Evolutionary conservation across 2,888 invertebrate species (phyloP), one percentile per base, ranked within the genome.

Genomic region (Podotricha telesiphe): DNA sequence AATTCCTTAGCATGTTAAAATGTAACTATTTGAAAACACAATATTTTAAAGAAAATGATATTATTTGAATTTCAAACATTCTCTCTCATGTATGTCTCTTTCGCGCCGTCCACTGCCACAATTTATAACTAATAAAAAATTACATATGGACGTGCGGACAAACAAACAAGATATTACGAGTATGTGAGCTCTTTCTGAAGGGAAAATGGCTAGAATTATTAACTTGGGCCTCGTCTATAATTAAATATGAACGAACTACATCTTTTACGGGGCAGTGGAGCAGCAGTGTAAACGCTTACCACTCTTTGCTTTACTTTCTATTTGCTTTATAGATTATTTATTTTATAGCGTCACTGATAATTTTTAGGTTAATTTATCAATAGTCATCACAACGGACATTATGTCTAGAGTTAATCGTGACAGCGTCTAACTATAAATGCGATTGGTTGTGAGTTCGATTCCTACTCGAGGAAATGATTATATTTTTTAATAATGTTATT

Each of bases 251-350:
- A 17, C 34, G 55, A 55, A 17, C 17, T 6, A 55, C 55, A 55
- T 55, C 55, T 34, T 55, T 34, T 55, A 37, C 34, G 34, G 55
- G 34, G 53, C 53, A 53, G 34, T 53, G 34, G 53, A 53, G 17
- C 53, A 53, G 55, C 55, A 34, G 17, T 55, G 53, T 28, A 53
- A 53, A 34, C 28, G 53, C 34, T 53, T 55, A 55, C 55, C 17
- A 55, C 34, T 55, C 8, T 55, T 17, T 55, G 55, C 34, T 55
- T 34, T 34, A 55, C 55, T 55, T 55, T 55, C 55, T 17, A 55
- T 37, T 55, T 17, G 34, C 11, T 55, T 11, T 34, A 55, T 55
- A 55, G 10, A 55, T 55, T 1, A 19, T 37, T 55, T 37, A 17
- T 17, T 34, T n/a, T 55, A 55, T 55, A 17, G 6, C 37, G 5